Conservation (phyloP, 1,140 invertebrate genomes). For the Cotesia glomerata region DNA sequence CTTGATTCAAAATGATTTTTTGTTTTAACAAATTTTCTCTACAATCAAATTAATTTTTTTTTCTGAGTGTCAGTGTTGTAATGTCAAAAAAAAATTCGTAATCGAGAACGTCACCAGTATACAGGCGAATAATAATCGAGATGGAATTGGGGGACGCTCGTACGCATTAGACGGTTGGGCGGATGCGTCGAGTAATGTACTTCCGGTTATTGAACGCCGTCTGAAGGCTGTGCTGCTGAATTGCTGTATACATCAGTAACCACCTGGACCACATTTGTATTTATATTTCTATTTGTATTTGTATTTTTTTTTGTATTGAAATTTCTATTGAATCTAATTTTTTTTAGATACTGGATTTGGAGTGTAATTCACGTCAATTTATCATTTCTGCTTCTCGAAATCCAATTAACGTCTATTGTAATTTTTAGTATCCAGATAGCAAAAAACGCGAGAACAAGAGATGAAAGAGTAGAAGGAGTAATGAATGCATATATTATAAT, state of each 20-base stretch:
- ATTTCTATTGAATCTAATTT: too few species aligned
- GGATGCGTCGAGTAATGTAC: constrained; percentile 56
- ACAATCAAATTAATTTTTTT: too few species aligned
- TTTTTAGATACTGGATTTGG: too few species aligned
- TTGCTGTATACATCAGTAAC: constrained; percentile 27
- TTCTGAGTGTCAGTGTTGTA: background rate
- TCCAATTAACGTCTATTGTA: too few species aligned
- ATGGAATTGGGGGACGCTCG: constrained; percentile 47
- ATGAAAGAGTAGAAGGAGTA: background rate
- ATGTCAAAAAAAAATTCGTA: constrained; percentile 18
- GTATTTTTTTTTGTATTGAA: background rate
- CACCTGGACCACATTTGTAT: constrained; percentile 35
- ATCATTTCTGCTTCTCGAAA: too few species aligned
- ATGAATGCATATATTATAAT: background rate
- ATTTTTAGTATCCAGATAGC: too few species aligned
- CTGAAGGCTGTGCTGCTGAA: constrained; percentile 45
- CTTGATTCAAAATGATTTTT: too few species aligned
- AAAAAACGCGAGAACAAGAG: too few species aligned
- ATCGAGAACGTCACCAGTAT: constrained; percentile 34
- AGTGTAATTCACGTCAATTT: too few species aligned
- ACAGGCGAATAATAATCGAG: constrained; percentile 42
- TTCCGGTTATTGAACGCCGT: constrained; percentile 56
- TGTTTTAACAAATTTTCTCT: too few species aligned
- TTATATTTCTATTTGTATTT: background rate
- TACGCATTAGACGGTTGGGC: constrained; percentile 49